A percentile compares a stretch with the other conserved stretches of the same genome.
These are phyloP conservation scores for Drosophila tripunctata DNA, from an alignment of 2,888 invertebrate genomes.

Conservation along the genomic window DNA sequence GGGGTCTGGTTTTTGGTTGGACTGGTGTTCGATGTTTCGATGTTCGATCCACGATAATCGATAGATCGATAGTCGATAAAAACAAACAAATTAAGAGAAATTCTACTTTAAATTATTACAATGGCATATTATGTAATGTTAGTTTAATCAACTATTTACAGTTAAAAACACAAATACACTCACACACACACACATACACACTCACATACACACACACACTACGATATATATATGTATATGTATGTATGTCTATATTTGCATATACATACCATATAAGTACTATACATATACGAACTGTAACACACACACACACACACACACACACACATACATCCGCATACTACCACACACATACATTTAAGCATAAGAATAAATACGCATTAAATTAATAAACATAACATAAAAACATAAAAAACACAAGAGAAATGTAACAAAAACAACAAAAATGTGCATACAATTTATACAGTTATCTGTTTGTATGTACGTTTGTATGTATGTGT, in stretches of 20 bases:
- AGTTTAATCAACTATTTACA: constrained; percentile 53
- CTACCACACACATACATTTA: constrained; percentile 36
- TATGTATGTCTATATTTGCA: not conserved
- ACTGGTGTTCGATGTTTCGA: too few species aligned
- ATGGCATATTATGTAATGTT: constrained; percentile 58
- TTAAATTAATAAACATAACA: constrained; percentile 27
- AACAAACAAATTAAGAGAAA: constrained; percentile 24
- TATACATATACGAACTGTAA: constrained; percentile 8
- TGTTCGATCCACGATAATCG: constrained; percentile 22
- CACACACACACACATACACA: constrained; percentile 9
- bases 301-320: constrained; percentile 8
- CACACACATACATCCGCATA: not conserved
- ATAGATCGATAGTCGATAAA: constrained; percentile 18
- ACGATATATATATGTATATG: constrained; percentile 13
- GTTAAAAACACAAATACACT: constrained; percentile 27
- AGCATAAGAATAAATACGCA: constrained; percentile 46
- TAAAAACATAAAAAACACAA: not conserved
- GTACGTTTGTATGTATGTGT: constrained; percentile 48
- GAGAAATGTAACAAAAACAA: too few species aligned
- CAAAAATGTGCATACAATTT: constrained; percentile 50
- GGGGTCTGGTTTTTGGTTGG: not conserved
- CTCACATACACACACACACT: constrained; percentile 15
- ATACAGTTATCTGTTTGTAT: constrained; percentile 51
- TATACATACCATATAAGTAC: constrained; percentile 1
- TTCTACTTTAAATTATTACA: constrained; percentile 59